These are phyloP conservation scores for Hypselothyrea guttata DNA, from an alignment of 2,888 invertebrate genomes.

Conservation along the genomic window DNA sequence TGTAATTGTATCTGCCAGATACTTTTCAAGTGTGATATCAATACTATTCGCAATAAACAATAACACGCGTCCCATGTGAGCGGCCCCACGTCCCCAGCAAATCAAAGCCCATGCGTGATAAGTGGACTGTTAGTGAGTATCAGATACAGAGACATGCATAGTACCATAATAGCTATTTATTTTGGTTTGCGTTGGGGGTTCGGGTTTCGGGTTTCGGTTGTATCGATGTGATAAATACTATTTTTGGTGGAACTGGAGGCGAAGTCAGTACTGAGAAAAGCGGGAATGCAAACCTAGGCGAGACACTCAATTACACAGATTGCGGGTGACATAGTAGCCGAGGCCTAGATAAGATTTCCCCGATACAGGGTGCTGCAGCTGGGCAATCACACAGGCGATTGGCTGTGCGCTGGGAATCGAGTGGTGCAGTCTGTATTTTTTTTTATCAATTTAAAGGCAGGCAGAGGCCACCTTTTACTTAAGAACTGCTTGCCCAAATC, in stretches of 20 bases:
- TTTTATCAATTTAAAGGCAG: constrained; percentile 51
- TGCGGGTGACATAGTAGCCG: constrained; percentile 48
- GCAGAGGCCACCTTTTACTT: constrained; percentile 38
- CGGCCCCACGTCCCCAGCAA: constrained; percentile 25
- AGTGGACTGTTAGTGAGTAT: neutral
- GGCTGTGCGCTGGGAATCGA: neutral
- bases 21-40: neutral
- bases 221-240: constrained; percentile 9
- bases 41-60: neutral
- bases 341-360: constrained; percentile 58
- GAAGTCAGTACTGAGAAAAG: neutral
- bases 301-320: constrained; percentile 64
- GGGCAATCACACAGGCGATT: neutral
- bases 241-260: neutral
- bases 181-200: constrained; percentile 8
- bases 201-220: too few species aligned
- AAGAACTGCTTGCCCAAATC: constrained; percentile 54
- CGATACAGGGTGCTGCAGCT: constrained; percentile 51
- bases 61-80: constrained; percentile 20
- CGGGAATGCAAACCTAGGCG: constrained; percentile 20
- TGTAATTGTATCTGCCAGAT: too few species aligned
- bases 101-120: constrained; percentile 12
- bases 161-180: neutral
- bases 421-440: constrained; percentile 41
- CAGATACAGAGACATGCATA: neutral